A percentile compares a stretch with the other conserved stretches of the same genome.
These are phyloP conservation scores for Philonicus albiceps DNA, from an alignment of 2,888 invertebrate species.

Conservation along the genomic window DNA sequence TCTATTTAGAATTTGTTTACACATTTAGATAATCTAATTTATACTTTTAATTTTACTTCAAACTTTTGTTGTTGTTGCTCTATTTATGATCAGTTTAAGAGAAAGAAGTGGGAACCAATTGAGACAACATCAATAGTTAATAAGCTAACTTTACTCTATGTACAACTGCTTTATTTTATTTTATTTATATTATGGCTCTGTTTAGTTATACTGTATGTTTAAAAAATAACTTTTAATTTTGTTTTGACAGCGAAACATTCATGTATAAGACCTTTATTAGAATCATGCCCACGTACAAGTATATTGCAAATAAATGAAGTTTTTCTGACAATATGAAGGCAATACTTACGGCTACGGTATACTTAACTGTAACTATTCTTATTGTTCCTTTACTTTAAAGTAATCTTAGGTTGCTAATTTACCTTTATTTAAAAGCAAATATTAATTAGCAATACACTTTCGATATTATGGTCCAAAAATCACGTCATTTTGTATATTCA, in stretches of 20 bases:
- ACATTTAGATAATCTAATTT: slow-evolving; percentile 34
- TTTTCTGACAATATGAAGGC: slow-evolving; percentile 24
- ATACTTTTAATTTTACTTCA: background rate
- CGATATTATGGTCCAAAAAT: slow-evolving; percentile 38
- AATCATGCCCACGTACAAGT: background rate
- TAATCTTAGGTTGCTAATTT: slow-evolving; percentile 33
- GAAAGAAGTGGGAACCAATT: slow-evolving; percentile 26
- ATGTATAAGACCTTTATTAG: slow-evolving; percentile 18
- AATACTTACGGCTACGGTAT: slow-evolving; percentile 25
- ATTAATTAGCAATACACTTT: slow-evolving; percentile 39
- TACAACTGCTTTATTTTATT: slow-evolving; percentile 3
- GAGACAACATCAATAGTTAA: slow-evolving; percentile 36
- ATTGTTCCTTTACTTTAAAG: slow-evolving; percentile 16
- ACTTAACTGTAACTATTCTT: slow-evolving; percentile 11
- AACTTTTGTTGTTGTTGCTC: background rate
- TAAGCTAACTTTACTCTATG: slow-evolving; percentile 26
- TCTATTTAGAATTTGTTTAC: slow-evolving; percentile 37
- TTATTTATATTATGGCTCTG: background rate
- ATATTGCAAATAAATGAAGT: slow-evolving; percentile 22
- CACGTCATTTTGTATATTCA: background rate
- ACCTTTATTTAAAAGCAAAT: slow-evolving; percentile 38
- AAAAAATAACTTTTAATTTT: slow-evolving; percentile 19
- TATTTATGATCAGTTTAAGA: background rate
- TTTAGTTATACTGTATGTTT: slow-evolving; percentile 9
- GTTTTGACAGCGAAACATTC: slow-evolving; percentile 24